Conservation (phyloP, 2,888 invertebrate species). For the Drosophila lutescens region DNA sequence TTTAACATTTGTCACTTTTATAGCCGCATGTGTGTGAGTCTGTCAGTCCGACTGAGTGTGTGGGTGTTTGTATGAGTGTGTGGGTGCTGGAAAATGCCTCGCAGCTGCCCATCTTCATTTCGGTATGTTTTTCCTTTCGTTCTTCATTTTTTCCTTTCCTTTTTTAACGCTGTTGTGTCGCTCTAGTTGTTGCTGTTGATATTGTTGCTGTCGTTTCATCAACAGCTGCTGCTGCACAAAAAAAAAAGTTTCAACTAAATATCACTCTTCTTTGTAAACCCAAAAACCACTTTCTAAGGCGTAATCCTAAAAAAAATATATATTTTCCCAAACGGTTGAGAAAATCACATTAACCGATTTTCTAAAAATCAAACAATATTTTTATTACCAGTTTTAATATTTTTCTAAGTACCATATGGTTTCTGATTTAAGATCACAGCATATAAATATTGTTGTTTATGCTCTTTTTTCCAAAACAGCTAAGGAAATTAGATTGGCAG, state of each 20-base stretch:
- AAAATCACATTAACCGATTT: too few relatives aligned
- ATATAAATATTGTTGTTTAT: too few relatives aligned
- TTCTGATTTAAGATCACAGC: too few relatives aligned
- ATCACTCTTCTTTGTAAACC: not conserved
- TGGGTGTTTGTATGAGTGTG: conserved; percentile 10
- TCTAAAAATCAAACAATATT: too few relatives aligned
- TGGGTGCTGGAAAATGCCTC: conserved; percentile 56
- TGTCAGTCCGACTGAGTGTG: conserved; percentile 15
- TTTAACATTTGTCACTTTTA: conserved; percentile 80
- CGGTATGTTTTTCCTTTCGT: conserved; percentile 47
- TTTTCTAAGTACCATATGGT: too few relatives aligned
- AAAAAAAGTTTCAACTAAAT: not conserved
- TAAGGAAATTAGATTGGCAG: too few relatives aligned
- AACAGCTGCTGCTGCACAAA: conserved; percentile 67
- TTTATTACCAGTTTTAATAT: too few relatives aligned
- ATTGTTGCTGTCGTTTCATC: conserved; percentile 72
- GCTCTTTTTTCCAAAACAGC: too few relatives aligned
- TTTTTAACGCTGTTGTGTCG: conserved; percentile 29
- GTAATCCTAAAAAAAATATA: too few relatives aligned
- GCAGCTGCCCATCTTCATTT: conserved; percentile 76
- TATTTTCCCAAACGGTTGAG: too few relatives aligned
- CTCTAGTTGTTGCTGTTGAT: conserved; percentile 54
- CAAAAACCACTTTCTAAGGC: too few relatives aligned
- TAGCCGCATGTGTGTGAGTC: conserved; percentile 59
- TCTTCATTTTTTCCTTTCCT: conserved; percentile 26